Evolutionary conservation across 2,113 vertebrate genomes (phyloP), one percentile per base, ranked within the genome.

Genomic region (Rhinogobius similis): DNA sequence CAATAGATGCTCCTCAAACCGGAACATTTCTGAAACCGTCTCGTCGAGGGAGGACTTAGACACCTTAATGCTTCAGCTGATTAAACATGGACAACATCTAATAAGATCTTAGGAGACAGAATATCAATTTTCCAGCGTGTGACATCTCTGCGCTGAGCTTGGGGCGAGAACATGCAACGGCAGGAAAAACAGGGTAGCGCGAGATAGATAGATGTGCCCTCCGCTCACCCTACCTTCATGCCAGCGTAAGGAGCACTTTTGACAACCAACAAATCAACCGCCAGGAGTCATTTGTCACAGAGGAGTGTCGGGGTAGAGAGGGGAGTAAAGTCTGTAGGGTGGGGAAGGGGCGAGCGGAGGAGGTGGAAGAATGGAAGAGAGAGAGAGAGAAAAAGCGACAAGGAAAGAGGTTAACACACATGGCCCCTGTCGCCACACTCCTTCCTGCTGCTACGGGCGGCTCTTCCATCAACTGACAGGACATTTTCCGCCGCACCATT

Each of bases 201-300:
- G 20, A 61, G 58, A 61, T 61, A 61, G 58, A 61, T 61, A 50
- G 70, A 63, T 73, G 43, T 43, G 67, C 58, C 71, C 65, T 76
- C 81, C 23, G 68, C 76, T 78, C 82, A 62, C 72, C 67, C 83
- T 83, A 82, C 88, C 86, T 74, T 67, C 85, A 75, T 75, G 74
- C 68, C 72, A 76, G 76, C 79, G 56, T 74, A 63, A 78, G 82
- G 81, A 86, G 72, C 87, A 87, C 86, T 90, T 91, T 82, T 91
- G 91, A 90, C 90, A 92, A 90, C 86, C 84, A 90, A 92, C 90
- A 93, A 90, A 92, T 92, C 90, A 91, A 88, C 79, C 74, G 85
- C 90, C 90, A 90, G 82, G 78, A 92, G 86, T 88, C 84, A 91
- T 91, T 92, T 88, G 88, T 93, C 91, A 88, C 63, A 56, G 76